Percentiles rank a stretch among this genome's conserved stretches.
phyloP scores from a whole-genome alignment of 2,888 invertebrate species.

The Leptogaster cylindrica region DNA sequence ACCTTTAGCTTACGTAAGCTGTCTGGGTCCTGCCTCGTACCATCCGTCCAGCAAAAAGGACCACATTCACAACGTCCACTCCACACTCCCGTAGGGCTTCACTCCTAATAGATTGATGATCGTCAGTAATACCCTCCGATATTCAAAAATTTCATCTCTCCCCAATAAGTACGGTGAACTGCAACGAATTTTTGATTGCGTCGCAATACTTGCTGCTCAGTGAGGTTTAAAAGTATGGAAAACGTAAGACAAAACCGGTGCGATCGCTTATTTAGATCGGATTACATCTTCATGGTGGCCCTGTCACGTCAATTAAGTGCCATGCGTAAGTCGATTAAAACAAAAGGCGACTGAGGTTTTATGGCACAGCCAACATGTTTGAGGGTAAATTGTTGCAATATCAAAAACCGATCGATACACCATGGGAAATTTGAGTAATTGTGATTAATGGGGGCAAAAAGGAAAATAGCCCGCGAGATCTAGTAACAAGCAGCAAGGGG shows the following conservation, averaged over 20 bases:
- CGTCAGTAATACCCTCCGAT: conserved; percentile 37
- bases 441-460: conserved; percentile 37
- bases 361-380: conserved; percentile 23
- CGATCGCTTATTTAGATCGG: conserved; percentile 37
- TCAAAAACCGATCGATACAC: conserved; percentile 25
- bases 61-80: conserved; percentile 25
- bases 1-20: too few relatives aligned
- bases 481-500: conserved; percentile 12
- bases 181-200: conserved; percentile 29
- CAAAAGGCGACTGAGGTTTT: conserved; percentile 39
- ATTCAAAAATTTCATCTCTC: conserved; percentile 26
- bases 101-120: conserved; percentile 39
- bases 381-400: conserved; percentile 36
- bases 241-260: conserved; percentile 33
- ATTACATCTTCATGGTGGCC: conserved; percentile 39
- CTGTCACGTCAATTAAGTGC: conserved; percentile 36
- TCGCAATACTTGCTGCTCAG: conserved; percentile 23
- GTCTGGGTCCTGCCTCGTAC: background rate
- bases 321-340: conserved; percentile 41
- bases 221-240: conserved; percentile 37
- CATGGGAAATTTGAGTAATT: conserved; percentile 34
- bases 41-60: background rate
- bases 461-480: conserved; percentile 26
- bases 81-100: conserved; percentile 28
- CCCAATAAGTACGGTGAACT: conserved; percentile 15